These are phyloP conservation scores for Salpingus planirostris DNA, from an alignment of 2,888 invertebrate species.

Conservation along the genomic window DNA sequence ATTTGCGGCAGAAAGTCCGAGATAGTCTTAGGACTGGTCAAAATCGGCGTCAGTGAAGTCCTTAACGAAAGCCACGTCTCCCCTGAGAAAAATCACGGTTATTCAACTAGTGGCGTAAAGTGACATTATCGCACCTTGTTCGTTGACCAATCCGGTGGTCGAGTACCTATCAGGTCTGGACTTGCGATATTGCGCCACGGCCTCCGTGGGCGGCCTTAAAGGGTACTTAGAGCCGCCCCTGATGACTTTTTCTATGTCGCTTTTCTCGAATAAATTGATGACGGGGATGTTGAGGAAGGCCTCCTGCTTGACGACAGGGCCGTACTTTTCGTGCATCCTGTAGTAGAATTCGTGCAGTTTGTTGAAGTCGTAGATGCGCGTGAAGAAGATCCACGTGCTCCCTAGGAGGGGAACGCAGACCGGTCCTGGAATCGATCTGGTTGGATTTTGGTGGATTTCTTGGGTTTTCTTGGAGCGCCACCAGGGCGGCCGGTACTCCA, in stretches of 20 bases:
- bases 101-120: background rate
- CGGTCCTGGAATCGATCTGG: slow-evolving; percentile 60
- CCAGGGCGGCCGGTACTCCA: slow-evolving; percentile 34
- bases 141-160: slow-evolving; percentile 73
- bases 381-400: slow-evolving; percentile 70
- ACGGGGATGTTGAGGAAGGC: slow-evolving; percentile 64
- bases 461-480: slow-evolving; percentile 17
- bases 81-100: slow-evolving; percentile 43
- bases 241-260: slow-evolving; percentile 69
- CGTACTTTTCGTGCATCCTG: slow-evolving; percentile 65
- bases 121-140: slow-evolving; percentile 50
- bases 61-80: slow-evolving; percentile 69
- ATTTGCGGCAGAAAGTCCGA: slow-evolving; percentile 66
- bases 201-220: slow-evolving; percentile 73
- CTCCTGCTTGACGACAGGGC: slow-evolving; percentile 69
- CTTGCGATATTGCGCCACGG: slow-evolving; percentile 64
- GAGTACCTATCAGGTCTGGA: slow-evolving; percentile 72
- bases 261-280: slow-evolving; percentile 61
- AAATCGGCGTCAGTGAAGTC: slow-evolving; percentile 60
- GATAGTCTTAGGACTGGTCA: slow-evolving; percentile 69
- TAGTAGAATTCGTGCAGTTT: slow-evolving; percentile 72
- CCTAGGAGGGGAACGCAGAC: slow-evolving; percentile 63
- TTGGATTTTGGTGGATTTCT: background rate
- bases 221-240: slow-evolving; percentile 65
- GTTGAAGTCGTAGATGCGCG: slow-evolving; percentile 58